Percentiles rank a stretch among this genome's conserved stretches.
These are phyloP conservation scores for Amphiprion clarkii DNA, from an alignment of 2,797 vertebrate species.

Conservation along the genomic window DNA sequence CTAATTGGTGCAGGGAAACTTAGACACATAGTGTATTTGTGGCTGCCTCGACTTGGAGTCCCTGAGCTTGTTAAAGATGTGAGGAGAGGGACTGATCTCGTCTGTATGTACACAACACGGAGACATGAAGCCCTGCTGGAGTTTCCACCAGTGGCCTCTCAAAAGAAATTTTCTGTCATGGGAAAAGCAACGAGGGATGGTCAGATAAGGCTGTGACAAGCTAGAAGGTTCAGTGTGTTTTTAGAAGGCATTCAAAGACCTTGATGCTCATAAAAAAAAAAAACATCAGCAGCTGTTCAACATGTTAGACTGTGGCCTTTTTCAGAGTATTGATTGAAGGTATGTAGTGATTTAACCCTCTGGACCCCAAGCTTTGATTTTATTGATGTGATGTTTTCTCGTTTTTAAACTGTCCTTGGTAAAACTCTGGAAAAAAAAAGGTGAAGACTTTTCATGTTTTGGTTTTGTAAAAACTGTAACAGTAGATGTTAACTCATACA, in stretches of 20 bases:
- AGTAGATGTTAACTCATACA: too few relatives aligned
- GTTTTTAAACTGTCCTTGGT: too few relatives aligned
- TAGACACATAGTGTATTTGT: slow-evolving; percentile 42
- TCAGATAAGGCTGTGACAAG: slow-evolving; percentile 18
- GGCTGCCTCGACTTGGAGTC: slow-evolving; percentile 59
- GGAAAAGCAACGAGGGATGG: slow-evolving; percentile 19
- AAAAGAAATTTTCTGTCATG: slow-evolving; percentile 27
- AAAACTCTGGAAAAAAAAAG: too few relatives aligned
- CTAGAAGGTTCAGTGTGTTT: slow-evolving; percentile 23
- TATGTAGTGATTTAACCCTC: slow-evolving; percentile 50
- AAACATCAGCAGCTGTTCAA: slow-evolving; percentile 17
- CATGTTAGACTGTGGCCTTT: slow-evolving; percentile 35
- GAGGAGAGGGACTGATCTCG: slow-evolving; percentile 41
- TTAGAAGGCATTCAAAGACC: slow-evolving; percentile 35
- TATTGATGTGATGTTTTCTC: too few relatives aligned
- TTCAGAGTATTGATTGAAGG: slow-evolving; percentile 61
- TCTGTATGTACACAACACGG: slow-evolving; percentile 47
- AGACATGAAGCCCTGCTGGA: slow-evolving; percentile 31
- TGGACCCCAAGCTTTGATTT: too few relatives aligned
- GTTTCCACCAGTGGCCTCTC: slow-evolving; percentile 45
- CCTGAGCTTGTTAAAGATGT: slow-evolving; percentile 74
- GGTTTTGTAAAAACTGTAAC: too few relatives aligned
- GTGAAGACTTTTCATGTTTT: too few relatives aligned
- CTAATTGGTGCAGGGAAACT: slow-evolving; percentile 78
- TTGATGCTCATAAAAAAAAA: slow-evolving; percentile 6